A percentile compares a stretch with the other conserved stretches of the same genome.
Evolutionary conservation across 2,888 invertebrate genomes (phyloP).

Genomic region (Napeogenes sylphis): DNA sequence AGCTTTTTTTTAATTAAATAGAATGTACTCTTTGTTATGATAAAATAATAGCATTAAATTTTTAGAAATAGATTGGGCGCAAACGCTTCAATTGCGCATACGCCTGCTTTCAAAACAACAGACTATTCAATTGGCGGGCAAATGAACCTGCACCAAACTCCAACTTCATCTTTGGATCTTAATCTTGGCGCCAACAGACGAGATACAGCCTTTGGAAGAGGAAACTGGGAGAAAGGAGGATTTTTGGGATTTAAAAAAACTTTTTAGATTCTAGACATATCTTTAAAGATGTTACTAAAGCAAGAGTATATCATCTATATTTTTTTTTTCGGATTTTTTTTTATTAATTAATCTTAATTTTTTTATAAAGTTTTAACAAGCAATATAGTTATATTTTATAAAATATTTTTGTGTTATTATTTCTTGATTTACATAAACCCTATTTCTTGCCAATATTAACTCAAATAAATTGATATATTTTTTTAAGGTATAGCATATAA

Average conservation of each 20-base stretch:
- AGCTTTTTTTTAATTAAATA: too few relatives aligned
- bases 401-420: too few relatives aligned
- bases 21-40: too few relatives aligned
- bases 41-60: neutral
- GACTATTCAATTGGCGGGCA: constrained; percentile 33
- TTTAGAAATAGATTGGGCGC: constrained; percentile 35
- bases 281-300: neutral
- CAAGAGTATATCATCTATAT: too few relatives aligned
- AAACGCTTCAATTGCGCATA: constrained; percentile 33
- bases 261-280: constrained; percentile 26
- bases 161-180: constrained; percentile 32
- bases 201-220: constrained; percentile 23
- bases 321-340: too few relatives aligned
- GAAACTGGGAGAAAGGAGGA: constrained; percentile 27
- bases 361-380: too few relatives aligned
- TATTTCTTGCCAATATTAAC: too few relatives aligned
- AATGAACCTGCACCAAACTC: constrained; percentile 34
- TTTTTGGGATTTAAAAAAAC: constrained; percentile 24
- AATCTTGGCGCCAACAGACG: constrained; percentile 32
- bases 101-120: constrained; percentile 35
- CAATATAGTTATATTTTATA: too few relatives aligned
- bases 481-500: too few relatives aligned
- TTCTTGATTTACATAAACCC: too few relatives aligned
- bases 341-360: too few relatives aligned
- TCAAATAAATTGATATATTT: too few relatives aligned